Evolutionary conservation across 2,113 vertebrate genomes (phyloP).

Genomic region (Heteronetta atricapilla): DNA sequence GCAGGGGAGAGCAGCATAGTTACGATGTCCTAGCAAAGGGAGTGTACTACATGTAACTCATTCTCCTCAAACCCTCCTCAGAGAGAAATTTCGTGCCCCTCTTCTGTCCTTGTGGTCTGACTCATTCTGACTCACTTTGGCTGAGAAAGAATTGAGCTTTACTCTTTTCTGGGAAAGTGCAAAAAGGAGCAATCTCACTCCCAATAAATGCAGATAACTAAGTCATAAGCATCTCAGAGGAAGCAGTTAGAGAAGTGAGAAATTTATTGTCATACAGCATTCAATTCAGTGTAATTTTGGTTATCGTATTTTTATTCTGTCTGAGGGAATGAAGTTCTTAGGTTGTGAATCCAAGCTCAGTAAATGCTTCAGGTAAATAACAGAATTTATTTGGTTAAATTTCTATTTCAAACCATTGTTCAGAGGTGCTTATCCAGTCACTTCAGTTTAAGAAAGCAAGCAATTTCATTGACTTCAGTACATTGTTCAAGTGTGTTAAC

Average conservation of each 20-base stretch:
- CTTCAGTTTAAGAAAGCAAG: conserved; percentile 21
- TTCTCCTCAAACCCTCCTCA: neutral
- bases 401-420: neutral
- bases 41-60: neutral
- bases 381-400: neutral
- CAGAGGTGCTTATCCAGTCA: neutral
- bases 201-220: conserved; percentile 17
- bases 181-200: neutral
- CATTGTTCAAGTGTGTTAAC: neutral
- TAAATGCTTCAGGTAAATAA: neutral
- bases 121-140: conserved; percentile 48
- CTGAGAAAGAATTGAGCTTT: neutral
- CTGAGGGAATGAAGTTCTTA: neutral
- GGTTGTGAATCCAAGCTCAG: neutral
- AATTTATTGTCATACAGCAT: neutral
- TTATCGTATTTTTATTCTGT: neutral
- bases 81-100: neutral
- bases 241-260: neutral
- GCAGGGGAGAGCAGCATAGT: neutral
- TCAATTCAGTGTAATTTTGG: neutral
- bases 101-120: neutral
- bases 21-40: neutral
- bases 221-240: neutral
- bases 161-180: conserved; percentile 29
- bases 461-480: neutral